Percentiles rank a stretch among this genome's conserved stretches.
Conservation (phyloP, 1,140 invertebrate genomes). For the Bombus impatiens region DNA sequence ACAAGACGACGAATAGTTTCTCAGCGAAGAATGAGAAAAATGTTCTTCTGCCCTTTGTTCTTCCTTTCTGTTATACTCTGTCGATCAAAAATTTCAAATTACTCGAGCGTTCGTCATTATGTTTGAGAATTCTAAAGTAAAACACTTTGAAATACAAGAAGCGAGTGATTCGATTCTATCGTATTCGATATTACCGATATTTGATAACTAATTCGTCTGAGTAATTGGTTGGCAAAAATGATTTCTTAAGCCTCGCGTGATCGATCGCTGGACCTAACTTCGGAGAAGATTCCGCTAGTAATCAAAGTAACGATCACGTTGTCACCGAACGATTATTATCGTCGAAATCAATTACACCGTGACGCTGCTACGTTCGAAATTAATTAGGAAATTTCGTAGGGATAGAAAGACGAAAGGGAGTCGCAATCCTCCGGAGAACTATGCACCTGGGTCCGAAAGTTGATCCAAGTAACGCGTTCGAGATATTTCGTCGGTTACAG, state of each 20-base stretch:
- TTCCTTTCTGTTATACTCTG: background rate
- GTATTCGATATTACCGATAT: too few species aligned
- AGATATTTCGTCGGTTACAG: too few species aligned
- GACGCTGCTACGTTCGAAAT: background rate
- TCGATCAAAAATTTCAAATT: background rate
- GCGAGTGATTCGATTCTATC: too few species aligned
- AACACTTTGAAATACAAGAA: too few species aligned
- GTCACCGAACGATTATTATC: too few species aligned
- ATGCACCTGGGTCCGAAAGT: background rate
- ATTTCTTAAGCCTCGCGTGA: background rate
- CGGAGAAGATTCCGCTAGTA: background rate
- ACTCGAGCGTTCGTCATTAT: background rate
- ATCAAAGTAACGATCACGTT: background rate
- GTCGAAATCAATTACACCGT: too few species aligned
- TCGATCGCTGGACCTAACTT: background rate
- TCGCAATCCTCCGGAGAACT: background rate
- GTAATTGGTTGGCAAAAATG: background rate
- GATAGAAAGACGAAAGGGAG: too few species aligned
- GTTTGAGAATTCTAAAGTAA: too few species aligned
- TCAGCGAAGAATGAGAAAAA: background rate
- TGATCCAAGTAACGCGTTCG: background rate
- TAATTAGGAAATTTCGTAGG: background rate
- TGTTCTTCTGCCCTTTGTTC: background rate
- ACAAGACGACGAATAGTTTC: too few species aligned
- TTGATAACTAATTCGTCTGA: too few species aligned